phyloP scores from a whole-genome alignment of 2,797 vertebrate genomes.

The Avahi laniger region DNA sequence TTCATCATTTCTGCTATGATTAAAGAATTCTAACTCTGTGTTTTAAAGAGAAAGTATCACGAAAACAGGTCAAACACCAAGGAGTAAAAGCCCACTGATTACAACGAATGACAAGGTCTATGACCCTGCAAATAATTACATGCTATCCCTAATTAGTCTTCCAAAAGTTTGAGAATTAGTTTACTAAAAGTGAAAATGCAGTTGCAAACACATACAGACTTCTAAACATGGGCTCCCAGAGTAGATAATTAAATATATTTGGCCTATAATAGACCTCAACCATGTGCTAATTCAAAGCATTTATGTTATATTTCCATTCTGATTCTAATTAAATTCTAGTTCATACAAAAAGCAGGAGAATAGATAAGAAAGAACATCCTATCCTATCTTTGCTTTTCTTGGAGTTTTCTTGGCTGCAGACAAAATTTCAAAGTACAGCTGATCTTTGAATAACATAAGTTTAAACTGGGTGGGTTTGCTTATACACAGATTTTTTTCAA shows the following conservation, averaged over 20 bases:
- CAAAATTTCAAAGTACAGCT: background rate
- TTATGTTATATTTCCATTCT: background rate
- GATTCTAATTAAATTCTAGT: background rate
- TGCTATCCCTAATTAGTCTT: slow-evolving; percentile 11
- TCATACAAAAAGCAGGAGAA: background rate
- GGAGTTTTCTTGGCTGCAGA: background rate
- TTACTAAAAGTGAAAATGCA: slow-evolving; percentile 23
- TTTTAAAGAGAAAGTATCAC: background rate
- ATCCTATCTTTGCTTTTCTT: background rate
- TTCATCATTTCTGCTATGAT: slow-evolving; percentile 35
- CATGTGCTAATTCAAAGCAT: background rate
- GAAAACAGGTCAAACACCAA: background rate
- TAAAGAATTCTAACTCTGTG: slow-evolving; percentile 17
- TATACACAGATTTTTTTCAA: background rate
- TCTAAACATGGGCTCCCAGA: background rate
- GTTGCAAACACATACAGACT: slow-evolving; percentile 14
- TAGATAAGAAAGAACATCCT: background rate
- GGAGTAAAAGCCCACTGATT: background rate
- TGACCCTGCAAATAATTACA: background rate
- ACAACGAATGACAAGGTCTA: background rate
- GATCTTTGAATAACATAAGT: background rate
- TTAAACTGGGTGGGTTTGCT: background rate
- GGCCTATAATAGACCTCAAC: background rate
- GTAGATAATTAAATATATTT: slow-evolving; percentile 19
- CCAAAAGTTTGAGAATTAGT: background rate